Percentiles rank a stretch among this genome's conserved stretches.
These are phyloP conservation scores for Philaenus spumarius DNA, from an alignment of 1,140 invertebrate species.

Conservation along the genomic window DNA sequence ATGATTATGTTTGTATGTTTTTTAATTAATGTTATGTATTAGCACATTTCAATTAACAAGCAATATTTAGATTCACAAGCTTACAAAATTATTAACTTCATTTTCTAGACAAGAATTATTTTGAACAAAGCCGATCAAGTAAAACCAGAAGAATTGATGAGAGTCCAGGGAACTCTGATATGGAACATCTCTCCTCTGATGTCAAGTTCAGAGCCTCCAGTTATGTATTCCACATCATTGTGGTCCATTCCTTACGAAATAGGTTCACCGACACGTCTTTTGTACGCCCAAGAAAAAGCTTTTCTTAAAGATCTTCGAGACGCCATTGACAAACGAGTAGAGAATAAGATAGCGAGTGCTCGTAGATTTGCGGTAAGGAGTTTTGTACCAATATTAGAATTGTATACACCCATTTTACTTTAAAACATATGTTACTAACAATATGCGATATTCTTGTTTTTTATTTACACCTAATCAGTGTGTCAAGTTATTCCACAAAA, in stretches of 20 bases:
- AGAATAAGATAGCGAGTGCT: conserved; percentile 89
- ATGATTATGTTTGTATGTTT: too few relatives aligned
- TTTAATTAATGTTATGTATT: too few relatives aligned
- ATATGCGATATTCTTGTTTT: too few relatives aligned
- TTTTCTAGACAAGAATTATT: conserved; percentile 71
- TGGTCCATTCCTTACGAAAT: conserved; percentile 81
- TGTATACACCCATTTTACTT: too few relatives aligned
- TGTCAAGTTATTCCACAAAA: too few relatives aligned
- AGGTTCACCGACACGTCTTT: conserved; percentile 65
- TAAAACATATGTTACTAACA: too few relatives aligned
- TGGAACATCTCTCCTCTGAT: conserved; percentile 95
- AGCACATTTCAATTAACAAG: too few relatives aligned
- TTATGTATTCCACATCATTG: conserved; percentile 89
- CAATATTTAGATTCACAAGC: neutral
- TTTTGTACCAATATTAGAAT: neutral
- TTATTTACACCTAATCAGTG: too few relatives aligned
- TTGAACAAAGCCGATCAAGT: conserved; percentile 93
- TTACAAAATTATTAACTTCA: neutral
- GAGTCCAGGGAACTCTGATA: conserved; percentile 87
- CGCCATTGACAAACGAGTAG: conserved; percentile 79
- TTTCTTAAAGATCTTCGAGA: conserved; percentile 77
- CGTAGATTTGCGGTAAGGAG: conserved; percentile 82
- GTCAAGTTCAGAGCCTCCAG: conserved; percentile 86
- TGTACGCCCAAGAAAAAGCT: conserved; percentile 81
- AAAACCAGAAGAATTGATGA: conserved; percentile 84